Evolutionary conservation across 1,140 invertebrate genomes (phyloP).

Genomic region (Acromyrmex charruanus): DNA sequence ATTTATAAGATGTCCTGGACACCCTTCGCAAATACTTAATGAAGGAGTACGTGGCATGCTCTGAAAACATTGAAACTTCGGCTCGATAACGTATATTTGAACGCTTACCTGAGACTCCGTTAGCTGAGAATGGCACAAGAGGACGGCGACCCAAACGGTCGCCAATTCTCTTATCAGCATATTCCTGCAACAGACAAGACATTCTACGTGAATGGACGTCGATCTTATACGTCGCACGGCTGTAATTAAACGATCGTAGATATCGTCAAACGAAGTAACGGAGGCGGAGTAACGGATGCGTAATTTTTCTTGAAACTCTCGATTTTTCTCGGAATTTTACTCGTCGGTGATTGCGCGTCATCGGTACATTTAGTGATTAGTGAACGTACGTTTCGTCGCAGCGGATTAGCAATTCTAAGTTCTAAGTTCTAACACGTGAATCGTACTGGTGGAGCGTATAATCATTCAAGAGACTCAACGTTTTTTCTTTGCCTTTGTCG

Average conservation of each 20-base stretch:
- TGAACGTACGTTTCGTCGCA: neutral
- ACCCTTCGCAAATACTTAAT: no score
- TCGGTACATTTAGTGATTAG: neutral
- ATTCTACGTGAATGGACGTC: slow-evolving; percentile 1
- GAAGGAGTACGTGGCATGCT: no score
- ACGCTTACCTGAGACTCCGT: slow-evolving; percentile 86
- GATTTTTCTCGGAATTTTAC: neutral
- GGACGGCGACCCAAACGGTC: slow-evolving; percentile 86
- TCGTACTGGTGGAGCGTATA: neutral
- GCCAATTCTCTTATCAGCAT: slow-evolving; percentile 88
- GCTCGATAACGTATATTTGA: slow-evolving; percentile 3
- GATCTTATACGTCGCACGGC: neutral
- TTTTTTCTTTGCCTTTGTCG: neutral
- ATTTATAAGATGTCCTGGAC: no score
- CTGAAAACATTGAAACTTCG: no score
- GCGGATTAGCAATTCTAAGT: slow-evolving; percentile 4
- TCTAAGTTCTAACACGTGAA: neutral
- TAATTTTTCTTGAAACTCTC: neutral
- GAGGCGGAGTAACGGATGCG: no score
- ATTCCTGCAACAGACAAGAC: slow-evolving; percentile 84
- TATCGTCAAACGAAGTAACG: neutral
- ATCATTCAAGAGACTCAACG: neutral
- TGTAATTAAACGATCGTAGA: slow-evolving; percentile 32
- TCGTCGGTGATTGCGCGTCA: neutral
- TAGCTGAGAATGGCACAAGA: slow-evolving; percentile 86